These are phyloP conservation scores for Anguilla japonica DNA, from an alignment of 2,113 vertebrate genomes.

Conservation along the genomic window DNA sequence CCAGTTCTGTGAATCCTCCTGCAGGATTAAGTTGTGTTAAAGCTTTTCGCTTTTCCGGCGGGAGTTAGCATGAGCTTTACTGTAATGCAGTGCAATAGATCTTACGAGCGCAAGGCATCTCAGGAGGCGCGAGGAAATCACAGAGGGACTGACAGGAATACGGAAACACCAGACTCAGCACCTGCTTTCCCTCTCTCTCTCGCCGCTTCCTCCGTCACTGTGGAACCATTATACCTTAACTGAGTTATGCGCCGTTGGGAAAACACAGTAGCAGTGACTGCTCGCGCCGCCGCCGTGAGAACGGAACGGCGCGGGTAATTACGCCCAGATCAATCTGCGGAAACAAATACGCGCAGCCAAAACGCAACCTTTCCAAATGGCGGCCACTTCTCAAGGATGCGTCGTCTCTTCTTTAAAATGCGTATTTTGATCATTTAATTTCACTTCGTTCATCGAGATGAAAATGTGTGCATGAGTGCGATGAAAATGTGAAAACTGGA, in stretches of 20 bases:
- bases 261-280: not conserved
- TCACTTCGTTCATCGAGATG: no score
- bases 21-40: conserved; percentile 1
- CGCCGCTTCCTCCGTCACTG: not conserved
- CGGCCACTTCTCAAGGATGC: not conserved
- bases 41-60: not conserved
- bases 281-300: not conserved
- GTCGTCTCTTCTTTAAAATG: not conserved
- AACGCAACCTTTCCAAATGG: not conserved
- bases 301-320: not conserved
- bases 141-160: conserved; percentile 8
- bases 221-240: not conserved
- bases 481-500: not conserved
- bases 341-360: not conserved
- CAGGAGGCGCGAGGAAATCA: not conserved
- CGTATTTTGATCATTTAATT: no score
- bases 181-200: not conserved
- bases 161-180: not conserved
- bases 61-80: not conserved
- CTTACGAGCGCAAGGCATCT: not conserved
- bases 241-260: not conserved
- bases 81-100: conserved; percentile 10
- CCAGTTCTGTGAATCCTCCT: not conserved
- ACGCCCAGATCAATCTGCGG: not conserved
- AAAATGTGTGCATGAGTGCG: not conserved